Evolutionary conservation across 2,113 vertebrate species (phyloP), one percentile per base, ranked within the genome.

Genomic region (Cephalophus harveyi): DNA sequence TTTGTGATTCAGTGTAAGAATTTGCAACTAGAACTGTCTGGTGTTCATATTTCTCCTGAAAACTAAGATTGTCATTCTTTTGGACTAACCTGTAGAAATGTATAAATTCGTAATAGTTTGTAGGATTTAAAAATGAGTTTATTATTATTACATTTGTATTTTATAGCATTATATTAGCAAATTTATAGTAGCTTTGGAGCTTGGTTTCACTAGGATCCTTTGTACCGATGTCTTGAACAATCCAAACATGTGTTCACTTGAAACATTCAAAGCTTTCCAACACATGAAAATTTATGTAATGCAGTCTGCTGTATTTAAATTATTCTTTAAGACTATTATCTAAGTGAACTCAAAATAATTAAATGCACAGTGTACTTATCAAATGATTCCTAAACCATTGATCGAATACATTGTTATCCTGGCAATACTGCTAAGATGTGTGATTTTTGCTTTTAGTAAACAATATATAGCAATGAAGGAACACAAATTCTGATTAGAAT

Each of bases 401-500:
- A 3, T 76, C 2, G 3, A 43, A 54, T 67, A 25, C 82, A 9
- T 7, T 52, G 17, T 55, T 19, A 62, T 55, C 36, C 9, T 71
- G 40, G 55, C 11, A 93, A 4, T 36, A 74, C 2, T 36, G 40
- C 2, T 30, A 28, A 2, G 7, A 96, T 94, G 0, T 23, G 4
- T 87, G 19, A 62, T 0, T 95, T 96, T 97, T 60, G 40, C 25
- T 54, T 96, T 79, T 95, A 87, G 89, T 1, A 60, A 57, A 93
- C 91, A 97, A 97, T 89, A 89, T 43, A 78, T 4, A n/a, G 6
- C 17, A 74, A 21, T 81, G 54, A 96, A 97, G 85, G 50, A 98
- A 97, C 98, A 98, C 59, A 98, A 98, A 97, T 60, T 94, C 97
- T 98, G 36, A 76, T 40, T 90, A 94, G 15, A 97, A 48, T 95